Percentiles rank a stretch among this genome's conserved stretches.
Evolutionary conservation across 1,140 invertebrate genomes (phyloP).

Genomic region (Trichomalopsis sarcophagae): DNA sequence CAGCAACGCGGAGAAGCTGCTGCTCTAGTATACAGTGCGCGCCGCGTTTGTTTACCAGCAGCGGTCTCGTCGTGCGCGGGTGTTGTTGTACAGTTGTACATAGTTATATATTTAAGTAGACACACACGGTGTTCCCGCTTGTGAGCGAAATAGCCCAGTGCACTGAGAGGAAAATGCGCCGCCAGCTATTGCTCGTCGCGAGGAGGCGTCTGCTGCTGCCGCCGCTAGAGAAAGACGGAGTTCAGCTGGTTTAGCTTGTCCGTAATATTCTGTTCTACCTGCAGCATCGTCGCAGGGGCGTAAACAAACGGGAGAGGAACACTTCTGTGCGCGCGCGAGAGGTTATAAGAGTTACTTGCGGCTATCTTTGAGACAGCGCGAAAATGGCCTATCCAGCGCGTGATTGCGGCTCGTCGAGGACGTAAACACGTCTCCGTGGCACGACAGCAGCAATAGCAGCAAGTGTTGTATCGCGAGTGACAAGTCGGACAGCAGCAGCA

Average conservation of each 20-base stretch:
- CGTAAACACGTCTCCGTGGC: background rate
- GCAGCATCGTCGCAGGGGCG: background rate
- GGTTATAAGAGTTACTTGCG: too few relatives aligned
- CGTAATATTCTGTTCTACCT: background rate
- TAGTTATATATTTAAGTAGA: too few relatives aligned
- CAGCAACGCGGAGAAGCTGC: background rate
- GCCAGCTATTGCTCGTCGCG: background rate
- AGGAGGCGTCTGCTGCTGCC: background rate
- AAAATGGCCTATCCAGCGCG: background rate
- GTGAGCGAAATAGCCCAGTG: background rate
- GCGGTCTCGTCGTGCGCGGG: background rate
- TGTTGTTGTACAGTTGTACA: too few relatives aligned
- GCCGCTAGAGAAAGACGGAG: background rate
- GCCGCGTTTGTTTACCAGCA: background rate
- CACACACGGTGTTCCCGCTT: too few relatives aligned
- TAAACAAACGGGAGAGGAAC: background rate
- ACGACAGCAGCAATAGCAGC: background rate
- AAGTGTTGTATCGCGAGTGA: background rate
- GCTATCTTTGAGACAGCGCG: too few relatives aligned
- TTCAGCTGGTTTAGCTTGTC: background rate
- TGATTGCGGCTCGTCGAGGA: background rate
- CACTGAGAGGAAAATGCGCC: slow-evolving; percentile 5
- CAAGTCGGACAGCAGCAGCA: background rate
- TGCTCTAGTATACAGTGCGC: background rate
- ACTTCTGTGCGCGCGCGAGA: background rate